Conservation (phyloP, 2,888 invertebrate species). For the Orgyia antiqua region DNA sequence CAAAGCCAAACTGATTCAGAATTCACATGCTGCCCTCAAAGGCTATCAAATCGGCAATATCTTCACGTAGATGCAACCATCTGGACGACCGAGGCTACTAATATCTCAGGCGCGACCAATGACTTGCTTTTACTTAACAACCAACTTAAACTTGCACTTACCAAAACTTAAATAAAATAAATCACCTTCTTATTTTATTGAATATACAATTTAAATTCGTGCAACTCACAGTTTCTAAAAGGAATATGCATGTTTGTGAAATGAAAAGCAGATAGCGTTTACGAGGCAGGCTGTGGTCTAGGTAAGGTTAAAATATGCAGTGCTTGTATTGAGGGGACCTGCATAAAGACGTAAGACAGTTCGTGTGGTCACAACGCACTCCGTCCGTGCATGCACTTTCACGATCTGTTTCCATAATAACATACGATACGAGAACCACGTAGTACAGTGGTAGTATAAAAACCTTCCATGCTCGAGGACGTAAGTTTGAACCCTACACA, state of each 20-base stretch:
- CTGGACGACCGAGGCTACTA: constrained; percentile 57
- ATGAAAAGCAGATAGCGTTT: constrained; percentile 65
- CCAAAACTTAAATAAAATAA: constrained; percentile 1
- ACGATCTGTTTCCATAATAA: constrained; percentile 27
- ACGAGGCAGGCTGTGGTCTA: constrained; percentile 62
- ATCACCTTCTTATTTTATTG: constrained; percentile 11
- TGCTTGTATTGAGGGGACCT: constrained; percentile 67
- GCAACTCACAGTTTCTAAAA: constrained; percentile 5
- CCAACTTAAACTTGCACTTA: constrained; percentile 25
- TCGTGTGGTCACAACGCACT: constrained; percentile 49
- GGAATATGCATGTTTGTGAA: constrained; percentile 32
- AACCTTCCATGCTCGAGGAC: background rate
- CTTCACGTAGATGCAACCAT: constrained; percentile 66
- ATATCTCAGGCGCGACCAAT: constrained; percentile 71
- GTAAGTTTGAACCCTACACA: background rate
- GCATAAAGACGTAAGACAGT: constrained; percentile 71
- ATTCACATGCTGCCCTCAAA: constrained; percentile 45
- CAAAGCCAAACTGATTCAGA: constrained; percentile 24
- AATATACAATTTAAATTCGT: constrained; percentile 25
- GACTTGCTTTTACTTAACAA: constrained; percentile 53
- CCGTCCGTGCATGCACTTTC: constrained; percentile 44
- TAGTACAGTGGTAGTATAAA: background rate
- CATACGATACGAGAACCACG: constrained; percentile 12
- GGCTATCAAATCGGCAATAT: constrained; percentile 65
- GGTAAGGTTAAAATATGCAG: constrained; percentile 70